Base-by-base conservation (phyloP, 2,888 invertebrate genomes). In the Chalcis sispes region DNA sequence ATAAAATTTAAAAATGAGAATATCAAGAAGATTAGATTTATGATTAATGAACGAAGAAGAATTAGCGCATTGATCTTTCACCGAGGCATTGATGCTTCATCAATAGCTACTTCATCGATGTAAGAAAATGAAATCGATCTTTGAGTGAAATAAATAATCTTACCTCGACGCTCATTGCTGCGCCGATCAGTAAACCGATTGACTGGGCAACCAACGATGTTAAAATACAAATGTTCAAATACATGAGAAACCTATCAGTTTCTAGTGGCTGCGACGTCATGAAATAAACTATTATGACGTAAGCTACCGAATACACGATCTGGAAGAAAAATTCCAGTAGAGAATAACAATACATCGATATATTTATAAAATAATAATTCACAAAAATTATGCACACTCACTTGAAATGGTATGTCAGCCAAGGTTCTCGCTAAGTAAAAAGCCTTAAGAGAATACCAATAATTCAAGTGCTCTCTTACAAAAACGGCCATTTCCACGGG, bases 361-460 rank as follows among this genome's bases (percentile, higher is more conserved):
- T n/a, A n/a, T n/a, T n/a, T n/a, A n/a, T n/a, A n/a, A n/a, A n/a
- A n/a, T n/a, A n/a, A 42, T 46, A 46, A 13, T 23, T n/a, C n/a
- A n/a, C n/a, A n/a, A n/a, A n/a, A n/a, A n/a, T n/a, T n/a, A n/a
- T n/a, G n/a, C 13, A 50, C 59, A 83, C 86, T 90, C 90, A 97
- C 97, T 93, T 98, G 98, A 90, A 98, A 98, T 77, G 98, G 98
- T 89, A 98, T 91, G 89, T 98, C 98, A 18, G 97, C 97, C 88
- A 98, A 91, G n/a, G 98, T 98, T 90, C 97, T 97, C 65, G 98
- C 98, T 84, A 98, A 93, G 89, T 98, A 98, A 90, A 97, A 98
- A n/a, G 98, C 95, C 89, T 97, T 97, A 78, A 98, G 90, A 29
- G 98, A 98, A 89, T 98, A 98, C 98, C 98, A 98, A 86, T 97